Conservation (phyloP, 2,797 vertebrate genomes). For the Acipenser transmontanus region DNA sequence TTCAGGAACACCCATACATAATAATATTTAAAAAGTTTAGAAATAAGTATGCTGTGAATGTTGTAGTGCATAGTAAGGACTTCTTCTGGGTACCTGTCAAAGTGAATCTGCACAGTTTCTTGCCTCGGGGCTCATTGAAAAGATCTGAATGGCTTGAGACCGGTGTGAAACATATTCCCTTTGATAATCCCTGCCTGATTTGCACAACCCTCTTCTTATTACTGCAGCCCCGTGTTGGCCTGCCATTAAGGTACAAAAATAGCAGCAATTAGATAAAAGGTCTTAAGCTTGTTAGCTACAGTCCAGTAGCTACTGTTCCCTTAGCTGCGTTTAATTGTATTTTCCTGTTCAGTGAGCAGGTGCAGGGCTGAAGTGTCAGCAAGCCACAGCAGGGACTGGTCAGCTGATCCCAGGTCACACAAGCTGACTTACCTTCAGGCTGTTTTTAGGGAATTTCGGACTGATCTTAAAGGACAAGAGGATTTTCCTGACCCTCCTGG, state of each 20-base stretch:
- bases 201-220: background rate
- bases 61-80: no score
- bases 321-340: constrained; percentile 79
- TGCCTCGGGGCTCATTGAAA: no score
- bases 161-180: background rate
- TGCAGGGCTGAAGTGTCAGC: constrained; percentile 32
- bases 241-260: constrained; percentile 42
- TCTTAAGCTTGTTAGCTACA: constrained; percentile 53
- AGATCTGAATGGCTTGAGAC: background rate
- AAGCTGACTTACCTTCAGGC: constrained; percentile 33
- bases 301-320: constrained; percentile 47
- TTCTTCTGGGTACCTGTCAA: no score
- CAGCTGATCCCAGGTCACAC: constrained; percentile 44
- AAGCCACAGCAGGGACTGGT: constrained; percentile 43
- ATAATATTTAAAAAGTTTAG: no score
- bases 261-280: constrained; percentile 65
- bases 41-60: no score
- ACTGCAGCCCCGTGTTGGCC: constrained; percentile 38
- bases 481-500: constrained; percentile 48
- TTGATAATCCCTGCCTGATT: background rate
- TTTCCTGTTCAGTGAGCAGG: constrained; percentile 63
- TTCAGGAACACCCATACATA: no score
- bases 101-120: no score
- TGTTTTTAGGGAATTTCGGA: constrained; percentile 38
- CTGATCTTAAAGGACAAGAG: constrained; percentile 34